Evolutionary conservation across 2,888 invertebrate species (phyloP), one percentile per base, ranked within the genome.

Genomic region (Andrena haemorrhoa): DNA sequence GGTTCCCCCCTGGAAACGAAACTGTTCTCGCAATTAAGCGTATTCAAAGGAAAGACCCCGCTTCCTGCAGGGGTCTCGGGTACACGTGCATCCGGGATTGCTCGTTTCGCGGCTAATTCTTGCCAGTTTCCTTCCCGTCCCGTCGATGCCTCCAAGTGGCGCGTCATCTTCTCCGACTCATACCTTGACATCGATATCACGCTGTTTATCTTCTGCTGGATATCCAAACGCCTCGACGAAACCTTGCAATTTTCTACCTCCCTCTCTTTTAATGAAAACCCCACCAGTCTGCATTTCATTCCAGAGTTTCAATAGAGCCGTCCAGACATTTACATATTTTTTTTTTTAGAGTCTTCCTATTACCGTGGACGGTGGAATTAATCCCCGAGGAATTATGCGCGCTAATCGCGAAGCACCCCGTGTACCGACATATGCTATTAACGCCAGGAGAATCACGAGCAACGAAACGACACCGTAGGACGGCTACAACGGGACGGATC

Each of bases 11-110:
- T 84, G 81, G 66, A 83, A 88, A 86, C 85, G 88, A 86, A 89
- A 89, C 85, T 87, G 89, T 91, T 89, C 88, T 85, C 83, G 87
- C 89, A 89, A 88, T 91, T 89, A 88, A 89, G 84, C 87, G 84
- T 82, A 89, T 90, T 89, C 90, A 90, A 90, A 88, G 86, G 86
- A 76, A 82, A 88, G 79, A 79, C 66, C 82, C 56, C 74, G 69
- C 69, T 79, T 88, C 77, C 84, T 76, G 41, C 69, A 20, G 58
- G 61, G 76, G 69, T 70, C 79, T 77, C 75, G 51, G 88, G 56
- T 81, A 84, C 81, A 84, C 84, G 88, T 86, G 84, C 75, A 86
- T 87, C 82, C 86, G 88, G 61, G 79, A 23, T 75, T 65, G 79
- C 79, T 84, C 84, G 79, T 82, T 82, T 82, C 82, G 70, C 66